Evolutionary conservation across 2,888 invertebrate genomes (phyloP), one percentile per base, ranked within the genome.

Genomic region (Nephrotoma appendiculata): DNA sequence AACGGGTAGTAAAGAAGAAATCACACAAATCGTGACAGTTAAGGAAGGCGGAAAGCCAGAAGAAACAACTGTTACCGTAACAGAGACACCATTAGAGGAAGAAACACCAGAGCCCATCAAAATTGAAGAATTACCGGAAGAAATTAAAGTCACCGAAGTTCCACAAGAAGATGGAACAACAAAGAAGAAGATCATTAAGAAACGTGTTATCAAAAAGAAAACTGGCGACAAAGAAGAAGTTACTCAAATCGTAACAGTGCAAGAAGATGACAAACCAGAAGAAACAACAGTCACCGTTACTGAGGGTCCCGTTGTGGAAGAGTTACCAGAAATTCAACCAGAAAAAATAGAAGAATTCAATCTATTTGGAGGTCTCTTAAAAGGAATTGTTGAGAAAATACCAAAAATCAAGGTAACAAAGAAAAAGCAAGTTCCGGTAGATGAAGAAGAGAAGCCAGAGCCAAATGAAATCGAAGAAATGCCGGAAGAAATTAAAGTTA

Each of bases 41-140:
- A 89, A 89, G 87, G 90, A 91, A 89, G 92, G 91, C 88, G 91
- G 90, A n/a, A 89, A 91, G 87, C 88, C 89, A 87, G 91, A 92
- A 1, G 89, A 89, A 89, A 90, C 88, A 0, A 91, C 90, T 0
- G 89, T 90, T 0, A 87, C 88, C 88, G 87, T 89, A 86, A 86
- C 57, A 19, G 89, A 88, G n/a, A 15, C 15, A 7, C 31, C 71
- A 45, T 87, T 86, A 85, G 87, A 87, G 71, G 88, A 45, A 43
- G 42, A 41, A 83, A 88, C 89, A 41, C 86, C 87, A 0, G 87
- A 88, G 19, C 85, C 44, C 84, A 87, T 87, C 15, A 88, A 89
- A 88, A 89, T 89, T 41, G 86, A 88, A 43, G 88, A 88, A 86
- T 43, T 87, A 44, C 87, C 88, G 0, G 88, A 91, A 89, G 88